Evolutionary conservation across 2,888 invertebrate species (phyloP), one percentile per base, ranked within the genome.

Genomic region (Ophion ventricosus): DNA sequence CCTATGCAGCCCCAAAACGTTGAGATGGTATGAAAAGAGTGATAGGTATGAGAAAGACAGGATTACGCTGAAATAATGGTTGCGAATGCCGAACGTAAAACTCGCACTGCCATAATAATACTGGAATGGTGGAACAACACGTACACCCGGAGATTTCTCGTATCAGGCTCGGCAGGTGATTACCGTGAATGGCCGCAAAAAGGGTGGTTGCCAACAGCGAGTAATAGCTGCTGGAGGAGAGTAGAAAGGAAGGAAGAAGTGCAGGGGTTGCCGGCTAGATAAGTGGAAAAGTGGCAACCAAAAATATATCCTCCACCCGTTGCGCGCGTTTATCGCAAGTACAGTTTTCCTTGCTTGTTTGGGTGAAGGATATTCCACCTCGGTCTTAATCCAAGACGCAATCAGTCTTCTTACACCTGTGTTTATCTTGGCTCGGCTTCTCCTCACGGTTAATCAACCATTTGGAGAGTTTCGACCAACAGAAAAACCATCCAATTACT

Each of bases 201-300:
- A 80, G 63, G 66, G 56, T 23, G 29, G 40, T 72, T 56, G 63
- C 63, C 43, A 73, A 56, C 59, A 67, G 23, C 73, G 80, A 67
- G 67, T 80, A 80, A 80, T 74, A 67, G 73, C 43, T 17, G 56
- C 3, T 25, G 43, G 43, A 43, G 25, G 20, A 26, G 29, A 74
- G 57, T 26, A 57, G 43, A 61, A 66, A 57, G 61, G 17, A 40
- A 57, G 57, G 59, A 59, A 80, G 66, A 54, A 74, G 67, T 80
- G 64, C 80, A 40, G 40, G n/a, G 59, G 1, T 74, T 73, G 66
- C 59, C 23, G 67, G 59, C 64, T 59, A 80, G 80, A 80, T 80
- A 80, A 80, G 66, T 67, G 73, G 73, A 80, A 80, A 80, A 80
- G 66, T 80, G 80, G 80, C 80, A 67, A 74, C 59, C 57, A 74